Base-by-base conservation (phyloP, 2,113 vertebrate genomes). In the Nothoprocta perdicaria region DNA sequence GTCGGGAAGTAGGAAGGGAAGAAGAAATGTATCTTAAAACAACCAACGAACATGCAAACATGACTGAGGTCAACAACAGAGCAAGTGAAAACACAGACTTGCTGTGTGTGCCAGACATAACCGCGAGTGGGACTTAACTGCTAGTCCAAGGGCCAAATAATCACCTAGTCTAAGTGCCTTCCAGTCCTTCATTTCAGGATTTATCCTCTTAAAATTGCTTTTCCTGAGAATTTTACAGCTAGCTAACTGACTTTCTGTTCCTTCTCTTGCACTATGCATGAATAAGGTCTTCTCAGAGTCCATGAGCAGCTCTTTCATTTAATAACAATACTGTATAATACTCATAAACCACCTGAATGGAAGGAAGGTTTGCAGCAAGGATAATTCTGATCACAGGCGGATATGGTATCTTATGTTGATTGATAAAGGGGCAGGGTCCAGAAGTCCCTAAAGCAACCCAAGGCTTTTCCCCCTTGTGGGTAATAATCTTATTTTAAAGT, bases 241-340 rank as follows among this genome's bases (percentile, higher is more conserved):
- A 72, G 68, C 35, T 92, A 91, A 86, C 86, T 90, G 75, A 80
- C 86, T 76, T 95, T 77, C 72, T 83, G 15, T 72, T 93, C 71
- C 31, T 77, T 66, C 76, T 80, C 72, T 65, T 68, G 41, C 41
- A 76, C n/a, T 58, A 17, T n/a, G 46, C 80, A 24, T 53, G 74
- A 88, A 69, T 80, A 81, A 63, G 21, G 24, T 73, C 40, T 79
- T 46, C 63, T 89, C 65, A 79, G 48, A 93, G n/a, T 62, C 57
- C 81, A 65, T 26, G 63, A 84, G 50, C 41, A 86, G 69, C 10
- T 73, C 7, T 27, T 68, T 58, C 46, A 58, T 84, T 95, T 71
- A 84, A 88, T 75, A 38, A 85, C 93, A 92, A 22, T 29, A 12
- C 4, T 55, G 55, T 31, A 52, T 45, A 62, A 38, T 24, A 48